Conservation (phyloP, 2,797 vertebrate species). For the Pampus argenteus region DNA sequence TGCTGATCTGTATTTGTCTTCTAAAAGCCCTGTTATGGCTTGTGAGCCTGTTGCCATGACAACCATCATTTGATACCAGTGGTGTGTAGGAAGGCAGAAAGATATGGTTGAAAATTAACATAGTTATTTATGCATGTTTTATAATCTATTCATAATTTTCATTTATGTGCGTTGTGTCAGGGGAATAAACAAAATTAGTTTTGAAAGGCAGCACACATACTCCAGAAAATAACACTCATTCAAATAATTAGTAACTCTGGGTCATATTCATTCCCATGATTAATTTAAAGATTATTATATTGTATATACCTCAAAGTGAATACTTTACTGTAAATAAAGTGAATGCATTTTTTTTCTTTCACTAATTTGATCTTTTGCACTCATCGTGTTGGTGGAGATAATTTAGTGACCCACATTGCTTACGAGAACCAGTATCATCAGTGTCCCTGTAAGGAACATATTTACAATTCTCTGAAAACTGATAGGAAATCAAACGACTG, state of each 20-base stretch:
- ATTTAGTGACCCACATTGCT: conserved; percentile 30
- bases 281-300: conserved; percentile 57
- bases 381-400: conserved; percentile 6
- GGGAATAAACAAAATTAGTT: conserved; percentile 52
- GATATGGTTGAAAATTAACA: conserved; percentile 82
- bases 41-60: conserved; percentile 86
- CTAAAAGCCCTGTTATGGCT: conserved; percentile 86
- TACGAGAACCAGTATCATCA: background rate
- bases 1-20: conserved; percentile 81
- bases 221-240: conserved; percentile 48
- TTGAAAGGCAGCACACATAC: conserved; percentile 14
- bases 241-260: conserved; percentile 39
- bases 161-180: conserved; percentile 50
- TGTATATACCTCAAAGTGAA: conserved; percentile 57
- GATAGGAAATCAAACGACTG: background rate
- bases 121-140: conserved; percentile 74
- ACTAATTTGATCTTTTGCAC: conserved; percentile 8
- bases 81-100: conserved; percentile 85
- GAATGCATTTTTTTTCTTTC: conserved; percentile 13
- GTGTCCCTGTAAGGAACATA: background rate
- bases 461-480: conserved; percentile 11
- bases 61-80: conserved; percentile 84
- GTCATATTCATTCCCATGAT: conserved; percentile 51
- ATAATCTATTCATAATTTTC: conserved; percentile 73
- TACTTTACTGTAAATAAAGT: conserved; percentile 31